phyloP scores from a whole-genome alignment of 2,113 vertebrate species.

The Gorilla gorilla region DNA sequence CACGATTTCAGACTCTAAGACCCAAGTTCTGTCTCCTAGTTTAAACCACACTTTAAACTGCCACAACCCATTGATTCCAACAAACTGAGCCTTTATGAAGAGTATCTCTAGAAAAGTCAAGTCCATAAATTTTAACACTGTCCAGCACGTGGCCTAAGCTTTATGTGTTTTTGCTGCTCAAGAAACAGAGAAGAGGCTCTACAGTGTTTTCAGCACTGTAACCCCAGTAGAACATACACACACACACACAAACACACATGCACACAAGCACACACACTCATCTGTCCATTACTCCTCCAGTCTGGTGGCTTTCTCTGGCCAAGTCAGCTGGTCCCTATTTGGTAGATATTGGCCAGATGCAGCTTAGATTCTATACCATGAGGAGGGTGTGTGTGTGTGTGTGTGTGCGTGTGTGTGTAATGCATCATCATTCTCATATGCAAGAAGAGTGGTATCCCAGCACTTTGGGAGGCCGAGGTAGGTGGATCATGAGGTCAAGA shows the following conservation, averaged over 20 bases:
- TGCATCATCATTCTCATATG: too few species aligned
- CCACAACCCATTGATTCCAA: background rate
- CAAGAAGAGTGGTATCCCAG: too few species aligned
- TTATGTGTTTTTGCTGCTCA: background rate
- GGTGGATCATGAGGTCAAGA: too few species aligned
- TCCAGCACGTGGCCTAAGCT: background rate
- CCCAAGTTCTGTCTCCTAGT: background rate
- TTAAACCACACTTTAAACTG: background rate
- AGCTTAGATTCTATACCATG: background rate
- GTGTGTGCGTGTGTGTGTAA: too few species aligned
- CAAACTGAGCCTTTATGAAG: background rate
- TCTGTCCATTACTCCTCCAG: background rate
- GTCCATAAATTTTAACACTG: background rate
- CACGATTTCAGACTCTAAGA: constrained; percentile 19
- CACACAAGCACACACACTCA: background rate
- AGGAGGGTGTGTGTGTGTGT: background rate
- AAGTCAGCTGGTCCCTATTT: background rate
- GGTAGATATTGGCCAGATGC: background rate
- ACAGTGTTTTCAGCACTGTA: background rate
- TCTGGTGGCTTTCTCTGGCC: background rate
- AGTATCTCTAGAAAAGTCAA: background rate
- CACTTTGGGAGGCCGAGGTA: too few species aligned
- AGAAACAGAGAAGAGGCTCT: background rate
- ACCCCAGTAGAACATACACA: too few species aligned
- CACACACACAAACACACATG: rapidly evolving